Evolutionary conservation across 2,113 vertebrate genomes (phyloP), one percentile per base, ranked within the genome.

Genomic region (Hucho hucho): DNA sequence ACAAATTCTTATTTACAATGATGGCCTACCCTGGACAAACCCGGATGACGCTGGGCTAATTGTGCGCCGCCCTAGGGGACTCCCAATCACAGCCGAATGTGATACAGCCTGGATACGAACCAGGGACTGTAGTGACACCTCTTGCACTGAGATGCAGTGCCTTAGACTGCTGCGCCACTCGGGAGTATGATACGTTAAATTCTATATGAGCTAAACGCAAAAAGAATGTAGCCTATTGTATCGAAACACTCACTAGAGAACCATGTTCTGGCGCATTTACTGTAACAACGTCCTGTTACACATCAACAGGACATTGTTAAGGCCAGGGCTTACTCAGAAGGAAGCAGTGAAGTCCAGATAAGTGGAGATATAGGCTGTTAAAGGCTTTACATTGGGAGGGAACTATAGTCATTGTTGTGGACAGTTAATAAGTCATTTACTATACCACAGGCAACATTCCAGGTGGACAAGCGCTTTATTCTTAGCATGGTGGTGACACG

Each of bases 391-490:
- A 61, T 72, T 1, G 9, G 66, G 66, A 3, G 11, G 0, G 46
- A 70, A 75, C 3, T 13, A 5, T 28, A 74, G 53, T 64, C 66
- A 65, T 72, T 83, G 78, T 84, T 81, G 67, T 29, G 59, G 72
- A 75, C 64, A 73, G 74, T 85, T 76, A 81, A 82, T 73, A 80
- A 79, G 77, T 83, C 70, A 79, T 68, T 84, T 66, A 76, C 74
- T 75, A 68, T 29, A 69, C 75, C 59, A 28, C 81, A 84, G 76
- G 80, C 69, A 75, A 76, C 78, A 74, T 74, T 83, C 81, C 79
- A 77, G 32, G 46, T 75, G 29, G 64, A 81, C 72, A 76, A 70
- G 9, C 20, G 75, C 29, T 76, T 79, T 87, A 84, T 84, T 87
- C 84, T 64, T 78, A 73, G 76, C 75, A 26, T 6, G 59, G 59